These are phyloP conservation scores for Drosophila borborema DNA, from an alignment of 2,888 invertebrate species.

Conservation along the genomic window DNA sequence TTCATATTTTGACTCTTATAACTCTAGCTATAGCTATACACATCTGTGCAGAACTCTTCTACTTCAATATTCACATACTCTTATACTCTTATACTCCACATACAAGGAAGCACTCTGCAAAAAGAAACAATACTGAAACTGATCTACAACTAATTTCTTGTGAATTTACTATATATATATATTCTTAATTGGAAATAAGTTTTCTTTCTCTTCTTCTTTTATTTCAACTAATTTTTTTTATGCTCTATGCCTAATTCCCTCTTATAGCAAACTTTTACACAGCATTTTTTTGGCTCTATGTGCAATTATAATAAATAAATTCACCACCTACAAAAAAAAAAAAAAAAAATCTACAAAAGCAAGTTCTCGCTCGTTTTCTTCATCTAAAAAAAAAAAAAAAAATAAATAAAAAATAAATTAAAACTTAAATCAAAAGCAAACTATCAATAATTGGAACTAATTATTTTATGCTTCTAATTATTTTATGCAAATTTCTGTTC, in stretches of 20 bases:
- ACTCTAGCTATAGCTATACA: constrained; percentile 10
- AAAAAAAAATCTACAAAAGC: constrained; percentile 52
- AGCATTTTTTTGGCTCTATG: constrained; percentile 76
- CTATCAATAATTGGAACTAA: constrained; percentile 72
- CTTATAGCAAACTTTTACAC: constrained; percentile 73
- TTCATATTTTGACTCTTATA: not conserved
- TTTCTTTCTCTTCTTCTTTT: constrained; percentile 22
- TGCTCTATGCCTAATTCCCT: constrained; percentile 60
- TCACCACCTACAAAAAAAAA: constrained; percentile 54
- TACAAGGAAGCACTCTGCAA: constrained; percentile 6
- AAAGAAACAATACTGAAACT: not conserved
- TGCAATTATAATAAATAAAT: constrained; percentile 70
- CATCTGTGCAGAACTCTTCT: constrained; percentile 10
- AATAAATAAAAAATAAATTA: constrained; percentile 14
- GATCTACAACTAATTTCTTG: constrained; percentile 22
- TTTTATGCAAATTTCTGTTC: constrained; percentile 73
- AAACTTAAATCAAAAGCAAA: constrained; percentile 8
- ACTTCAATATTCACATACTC: constrained; percentile 3
- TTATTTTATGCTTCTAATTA: constrained; percentile 78
- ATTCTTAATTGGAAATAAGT: constrained; percentile 10
- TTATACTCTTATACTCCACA: constrained; percentile 10
- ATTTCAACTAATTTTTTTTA: constrained; percentile 56
- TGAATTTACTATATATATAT: constrained; percentile 22
- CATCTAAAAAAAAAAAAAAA: constrained; percentile 55
- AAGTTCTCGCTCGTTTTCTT: constrained; percentile 75